phyloP scores from a whole-genome alignment of 2,888 invertebrate genomes.

The Drosophila planitibia region DNA sequence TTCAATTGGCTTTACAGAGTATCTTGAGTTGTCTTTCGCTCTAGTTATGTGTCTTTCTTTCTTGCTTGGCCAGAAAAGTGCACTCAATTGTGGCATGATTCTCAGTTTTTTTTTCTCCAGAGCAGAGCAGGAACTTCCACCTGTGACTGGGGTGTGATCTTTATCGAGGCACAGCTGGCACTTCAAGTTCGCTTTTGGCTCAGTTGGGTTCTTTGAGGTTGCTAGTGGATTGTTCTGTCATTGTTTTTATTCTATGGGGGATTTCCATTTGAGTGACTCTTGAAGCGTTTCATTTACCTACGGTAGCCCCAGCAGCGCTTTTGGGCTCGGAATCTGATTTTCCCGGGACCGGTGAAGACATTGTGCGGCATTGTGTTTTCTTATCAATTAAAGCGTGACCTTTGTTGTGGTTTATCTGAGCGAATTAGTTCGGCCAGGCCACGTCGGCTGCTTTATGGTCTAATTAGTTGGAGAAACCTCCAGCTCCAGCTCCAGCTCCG shows the following conservation, averaged over 20 bases:
- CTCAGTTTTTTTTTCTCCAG: conserved; percentile 43
- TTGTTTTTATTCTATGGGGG: conserved; percentile 45
- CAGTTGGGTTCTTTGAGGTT: conserved; percentile 22
- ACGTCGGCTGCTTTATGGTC: conserved; percentile 72
- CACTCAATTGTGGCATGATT: conserved; percentile 76
- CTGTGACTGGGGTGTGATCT: conserved; percentile 71
- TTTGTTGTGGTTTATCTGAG: conserved; percentile 78
- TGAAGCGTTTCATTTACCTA: conserved; percentile 43
- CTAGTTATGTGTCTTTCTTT: conserved; percentile 6
- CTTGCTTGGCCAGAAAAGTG: conserved; percentile 44
- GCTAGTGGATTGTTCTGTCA: conserved; percentile 41
- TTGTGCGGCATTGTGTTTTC: conserved; percentile 46
- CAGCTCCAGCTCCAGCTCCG: neutral
- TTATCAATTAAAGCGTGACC: conserved; percentile 81
- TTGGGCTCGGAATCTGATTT: conserved; percentile 35
- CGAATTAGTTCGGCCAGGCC: conserved; percentile 71
- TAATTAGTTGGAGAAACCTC: conserved; percentile 76
- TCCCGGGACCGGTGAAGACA: conserved; percentile 18
- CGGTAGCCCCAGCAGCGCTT: conserved; percentile 48
- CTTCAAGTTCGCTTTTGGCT: conserved; percentile 61
- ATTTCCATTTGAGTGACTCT: conserved; percentile 65
- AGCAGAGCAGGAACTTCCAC: conserved; percentile 45
- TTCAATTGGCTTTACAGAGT: conserved; percentile 22
- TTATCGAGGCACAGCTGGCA: conserved; percentile 71
- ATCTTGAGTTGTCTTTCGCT: conserved; percentile 13